Evolutionary conservation across 2,797 vertebrate genomes (phyloP).

Genomic region (Alfaro cultratus): DNA sequence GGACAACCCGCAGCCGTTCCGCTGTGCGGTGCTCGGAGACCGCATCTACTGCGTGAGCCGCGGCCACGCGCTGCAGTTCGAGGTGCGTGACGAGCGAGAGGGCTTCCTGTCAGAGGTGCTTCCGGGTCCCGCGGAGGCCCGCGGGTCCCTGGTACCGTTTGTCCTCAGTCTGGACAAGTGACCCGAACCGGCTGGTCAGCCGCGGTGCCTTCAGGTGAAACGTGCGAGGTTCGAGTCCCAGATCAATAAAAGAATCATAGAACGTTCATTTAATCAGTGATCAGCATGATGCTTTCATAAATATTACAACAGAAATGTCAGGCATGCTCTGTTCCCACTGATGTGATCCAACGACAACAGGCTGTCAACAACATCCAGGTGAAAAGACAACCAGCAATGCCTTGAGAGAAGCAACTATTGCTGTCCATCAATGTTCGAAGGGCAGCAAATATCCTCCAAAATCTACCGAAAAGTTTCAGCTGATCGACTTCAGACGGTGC

Average conservation of each 20-base stretch:
- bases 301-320: background rate
- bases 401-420: background rate
- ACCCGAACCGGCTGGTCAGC: background rate
- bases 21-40: conserved; percentile 85
- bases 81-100: conserved; percentile 78
- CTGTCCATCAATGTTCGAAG: background rate
- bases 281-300: background rate
- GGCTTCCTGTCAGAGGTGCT: conserved; percentile 81
- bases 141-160: conserved; percentile 86
- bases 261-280: too few relatives aligned
- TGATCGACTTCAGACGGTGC: too few relatives aligned
- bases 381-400: background rate
- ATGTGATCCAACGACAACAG: background rate
- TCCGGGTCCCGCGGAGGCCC: conserved; percentile 79
- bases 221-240: background rate
- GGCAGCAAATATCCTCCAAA: background rate
- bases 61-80: conserved; percentile 84
- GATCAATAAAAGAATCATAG: too few relatives aligned
- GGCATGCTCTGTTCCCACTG: background rate
- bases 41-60: conserved; percentile 91
- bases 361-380: background rate
- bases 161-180: conserved; percentile 78
- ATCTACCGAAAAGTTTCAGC: too few relatives aligned
- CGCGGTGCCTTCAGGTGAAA: background rate
- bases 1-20: conserved; percentile 83